These are phyloP conservation scores for Valencia hispanica DNA, from an alignment of 2,797 vertebrate genomes.

Conservation along the genomic window DNA sequence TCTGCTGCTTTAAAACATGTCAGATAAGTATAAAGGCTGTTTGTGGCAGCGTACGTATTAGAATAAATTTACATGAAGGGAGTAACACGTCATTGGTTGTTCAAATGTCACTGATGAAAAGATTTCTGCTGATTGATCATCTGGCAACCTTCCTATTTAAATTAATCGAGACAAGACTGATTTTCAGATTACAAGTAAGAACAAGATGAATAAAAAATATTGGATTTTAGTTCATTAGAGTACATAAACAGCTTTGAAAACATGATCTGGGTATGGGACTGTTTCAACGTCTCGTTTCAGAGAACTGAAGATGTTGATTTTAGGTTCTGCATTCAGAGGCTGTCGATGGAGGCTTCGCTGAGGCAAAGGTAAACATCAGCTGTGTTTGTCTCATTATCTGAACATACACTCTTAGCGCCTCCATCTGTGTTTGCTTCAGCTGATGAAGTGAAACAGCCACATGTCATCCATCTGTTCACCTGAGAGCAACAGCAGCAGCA, in stretches of 20 bases:
- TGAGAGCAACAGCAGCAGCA: constrained; percentile 9
- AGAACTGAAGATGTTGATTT: background rate
- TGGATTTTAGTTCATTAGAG: background rate
- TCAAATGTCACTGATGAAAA: background rate
- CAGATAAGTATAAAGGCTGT: background rate
- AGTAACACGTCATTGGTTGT: background rate
- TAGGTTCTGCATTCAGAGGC: background rate
- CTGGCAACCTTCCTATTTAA: background rate
- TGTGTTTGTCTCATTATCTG: constrained; percentile 16
- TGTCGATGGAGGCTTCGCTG: background rate
- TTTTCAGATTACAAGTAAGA: background rate
- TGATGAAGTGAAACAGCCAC: constrained; percentile 29
- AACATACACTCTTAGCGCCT: constrained; percentile 1
- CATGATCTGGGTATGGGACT: background rate
- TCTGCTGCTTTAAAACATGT: background rate
- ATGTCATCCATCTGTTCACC: constrained; percentile 52
- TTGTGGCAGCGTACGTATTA: background rate
- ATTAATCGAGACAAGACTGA: background rate
- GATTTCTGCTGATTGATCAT: background rate
- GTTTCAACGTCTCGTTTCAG: background rate
- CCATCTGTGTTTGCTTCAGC: constrained; percentile 30
- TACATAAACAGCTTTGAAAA: background rate
- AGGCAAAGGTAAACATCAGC: constrained; percentile 10
- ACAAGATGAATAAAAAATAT: background rate
- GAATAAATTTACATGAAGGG: background rate